Evolutionary conservation across 2,888 invertebrate species (phyloP), one percentile per base, ranked within the genome.

Genomic region (Gymnosoma rotundatum): DNA sequence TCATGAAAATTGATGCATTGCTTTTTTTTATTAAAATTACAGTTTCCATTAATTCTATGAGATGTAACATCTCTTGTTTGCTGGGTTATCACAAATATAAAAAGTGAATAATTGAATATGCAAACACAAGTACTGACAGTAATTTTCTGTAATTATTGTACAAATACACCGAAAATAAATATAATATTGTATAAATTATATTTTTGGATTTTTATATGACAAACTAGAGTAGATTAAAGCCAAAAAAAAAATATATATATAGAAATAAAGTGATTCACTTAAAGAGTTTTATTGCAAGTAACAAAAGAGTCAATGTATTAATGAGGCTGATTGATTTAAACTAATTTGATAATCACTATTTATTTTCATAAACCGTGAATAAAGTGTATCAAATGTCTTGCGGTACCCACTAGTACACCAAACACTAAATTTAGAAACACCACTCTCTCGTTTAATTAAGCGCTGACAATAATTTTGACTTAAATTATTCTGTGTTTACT

Each of bases 131-230:
- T 67, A 69, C 54, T 45, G 5, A 25, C 16, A 56, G 70, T 38
- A 78, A 52, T 42, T 42, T 25, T 42, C 18, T n/a, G 50, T 54
- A 73, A 80, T 74, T 69, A 54, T 69, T 69, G 67, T 60, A 48
- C 9, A 74, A 80, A 74, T 12, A 69, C 56, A 52, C 60, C 6
- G 38, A 52, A 21, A 54, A 45, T 32, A 32, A 20, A 32, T 36
- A 18, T 42, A 14, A 20, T 56, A 54, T 10, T 1, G 8, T 20
- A 20, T 45, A 20, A 66, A 36, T 48, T 20, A 67, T 66, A 66
- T 36, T 75, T 78, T 54, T 54, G 61, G 38, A 36, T 78, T 70
- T 73, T 80, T 73, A 9, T 54, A 74, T 80, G 73, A 73, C 52
- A 67, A 80, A 67, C 32, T 67, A 20, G 38, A 58, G 78, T 32